These are phyloP conservation scores for Cryptotis parvus DNA, from an alignment of 2,113 vertebrate genomes.

Conservation along the genomic window DNA sequence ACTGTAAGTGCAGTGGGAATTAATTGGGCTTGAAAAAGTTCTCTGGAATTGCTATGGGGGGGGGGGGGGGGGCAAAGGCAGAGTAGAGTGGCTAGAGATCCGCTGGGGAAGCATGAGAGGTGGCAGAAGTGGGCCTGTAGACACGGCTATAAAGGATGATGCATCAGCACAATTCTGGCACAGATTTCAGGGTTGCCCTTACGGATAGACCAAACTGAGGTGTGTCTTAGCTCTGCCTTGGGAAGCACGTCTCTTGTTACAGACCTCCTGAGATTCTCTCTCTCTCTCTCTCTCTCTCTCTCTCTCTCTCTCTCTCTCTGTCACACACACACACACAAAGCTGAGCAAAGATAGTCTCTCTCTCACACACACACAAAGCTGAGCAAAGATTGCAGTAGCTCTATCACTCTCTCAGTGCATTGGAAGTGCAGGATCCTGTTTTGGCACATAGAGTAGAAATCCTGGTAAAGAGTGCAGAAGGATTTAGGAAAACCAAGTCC, in stretches of 20 bases:
- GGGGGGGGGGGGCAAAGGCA: fast-evolving
- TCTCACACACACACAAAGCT: too few species aligned
- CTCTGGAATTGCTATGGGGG: not conserved
- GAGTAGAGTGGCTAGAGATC: not conserved
- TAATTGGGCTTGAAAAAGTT: too few species aligned
- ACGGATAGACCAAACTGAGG: not conserved
- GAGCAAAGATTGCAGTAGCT: too few species aligned
- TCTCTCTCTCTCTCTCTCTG: too few species aligned
- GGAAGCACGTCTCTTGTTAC: not conserved
- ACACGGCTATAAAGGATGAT: not conserved
- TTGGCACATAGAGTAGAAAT: not conserved
- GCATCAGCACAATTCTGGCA: not conserved
- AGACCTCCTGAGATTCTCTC: not conserved
- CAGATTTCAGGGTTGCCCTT: not conserved
- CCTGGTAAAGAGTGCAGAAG: not conserved
- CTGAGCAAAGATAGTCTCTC: too few species aligned
- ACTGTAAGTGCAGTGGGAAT: not conserved
- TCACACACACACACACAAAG: too few species aligned
- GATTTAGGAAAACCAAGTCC: not conserved
- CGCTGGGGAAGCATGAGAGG: not conserved
- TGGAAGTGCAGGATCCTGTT: not conserved
- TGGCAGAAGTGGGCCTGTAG: too few species aligned
- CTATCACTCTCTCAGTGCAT: not conserved
- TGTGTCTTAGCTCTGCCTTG: not conserved
- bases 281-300: too few species aligned